These are phyloP conservation scores for Trigoniulus corallinus DNA, from an alignment of 1,140 invertebrate species.

Conservation along the genomic window DNA sequence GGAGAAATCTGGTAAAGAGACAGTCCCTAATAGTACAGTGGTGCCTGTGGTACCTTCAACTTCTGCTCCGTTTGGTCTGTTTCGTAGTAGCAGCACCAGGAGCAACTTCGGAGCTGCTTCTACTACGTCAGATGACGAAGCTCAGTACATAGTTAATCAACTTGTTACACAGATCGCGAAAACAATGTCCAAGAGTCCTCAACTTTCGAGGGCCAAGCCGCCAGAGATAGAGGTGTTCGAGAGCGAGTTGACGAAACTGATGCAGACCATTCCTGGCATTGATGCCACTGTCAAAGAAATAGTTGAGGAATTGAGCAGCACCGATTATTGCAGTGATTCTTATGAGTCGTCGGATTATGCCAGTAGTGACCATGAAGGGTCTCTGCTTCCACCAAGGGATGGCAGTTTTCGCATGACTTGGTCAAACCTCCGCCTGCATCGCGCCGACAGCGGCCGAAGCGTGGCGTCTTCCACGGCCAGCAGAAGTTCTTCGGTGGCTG, in stretches of 20 bases:
- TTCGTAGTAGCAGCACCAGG: constrained; percentile 1
- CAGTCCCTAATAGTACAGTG: constrained; percentile 32
- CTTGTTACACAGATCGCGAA: constrained; percentile 14
- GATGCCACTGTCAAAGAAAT: constrained; percentile 80
- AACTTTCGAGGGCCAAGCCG: constrained; percentile 38
- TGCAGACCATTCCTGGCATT: constrained; percentile 82
- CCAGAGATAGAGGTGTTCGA: constrained; percentile 73
- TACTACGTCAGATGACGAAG: constrained; percentile 13
- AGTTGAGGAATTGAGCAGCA: constrained; percentile 74
- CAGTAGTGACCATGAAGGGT: constrained; percentile 66
- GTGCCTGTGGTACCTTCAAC: constrained; percentile 27
- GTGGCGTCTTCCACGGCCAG: constrained; percentile 38
- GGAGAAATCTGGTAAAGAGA: not conserved
- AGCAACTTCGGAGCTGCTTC: not conserved
- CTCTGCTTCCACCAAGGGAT: constrained; percentile 30
- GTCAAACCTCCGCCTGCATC: constrained; percentile 8
- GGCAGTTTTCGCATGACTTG: constrained; percentile 14
- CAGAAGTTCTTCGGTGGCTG: not conserved
- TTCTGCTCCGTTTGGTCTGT: constrained; percentile 11
- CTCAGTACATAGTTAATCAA: constrained; percentile 13
- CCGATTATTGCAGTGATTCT: constrained; percentile 82
- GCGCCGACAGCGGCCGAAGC: constrained; percentile 23
- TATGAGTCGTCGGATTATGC: constrained; percentile 81
- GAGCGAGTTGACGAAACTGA: constrained; percentile 67
- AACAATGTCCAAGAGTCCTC: constrained; percentile 2